Conservation (phyloP, 2,797 vertebrate species). For the Pangasius larnaudii region DNA sequence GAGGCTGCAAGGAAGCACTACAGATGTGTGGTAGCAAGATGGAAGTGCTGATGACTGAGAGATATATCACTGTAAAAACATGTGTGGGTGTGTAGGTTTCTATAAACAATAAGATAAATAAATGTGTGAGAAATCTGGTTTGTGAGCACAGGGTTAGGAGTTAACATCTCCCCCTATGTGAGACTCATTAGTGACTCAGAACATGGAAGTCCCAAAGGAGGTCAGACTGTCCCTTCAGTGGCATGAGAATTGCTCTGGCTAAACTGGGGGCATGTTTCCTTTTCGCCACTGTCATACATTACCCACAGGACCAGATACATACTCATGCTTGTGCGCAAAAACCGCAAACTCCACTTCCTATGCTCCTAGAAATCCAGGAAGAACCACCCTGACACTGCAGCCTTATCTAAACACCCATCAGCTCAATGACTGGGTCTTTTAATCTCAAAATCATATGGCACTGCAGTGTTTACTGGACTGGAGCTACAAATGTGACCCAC, state of each 20-base stretch:
- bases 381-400: conserved; percentile 71
- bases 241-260: conserved; percentile 86
- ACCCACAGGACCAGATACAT: conserved; percentile 45
- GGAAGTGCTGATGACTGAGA: conserved; percentile 1
- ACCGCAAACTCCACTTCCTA: conserved; percentile 77
- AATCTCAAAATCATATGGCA: conserved; percentile 75
- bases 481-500: conserved; percentile 36
- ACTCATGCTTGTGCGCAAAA: conserved; percentile 47
- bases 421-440: conserved; percentile 73
- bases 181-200: conserved; percentile 86
- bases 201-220: conserved; percentile 82
- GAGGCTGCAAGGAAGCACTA: neutral
- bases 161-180: conserved; percentile 79
- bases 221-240: conserved; percentile 74
- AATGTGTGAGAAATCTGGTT: conserved; percentile 50
- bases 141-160: conserved; percentile 54
- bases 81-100: neutral
- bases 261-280: conserved; percentile 76
- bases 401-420: conserved; percentile 82
- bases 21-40: neutral
- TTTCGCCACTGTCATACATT: conserved; percentile 73
- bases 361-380: conserved; percentile 79
- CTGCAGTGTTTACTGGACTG: conserved; percentile 44
- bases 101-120: conserved; percentile 39
- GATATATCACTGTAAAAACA: neutral